Conservation (phyloP, 2,797 vertebrate species). For the Mallotus villosus region DNA sequence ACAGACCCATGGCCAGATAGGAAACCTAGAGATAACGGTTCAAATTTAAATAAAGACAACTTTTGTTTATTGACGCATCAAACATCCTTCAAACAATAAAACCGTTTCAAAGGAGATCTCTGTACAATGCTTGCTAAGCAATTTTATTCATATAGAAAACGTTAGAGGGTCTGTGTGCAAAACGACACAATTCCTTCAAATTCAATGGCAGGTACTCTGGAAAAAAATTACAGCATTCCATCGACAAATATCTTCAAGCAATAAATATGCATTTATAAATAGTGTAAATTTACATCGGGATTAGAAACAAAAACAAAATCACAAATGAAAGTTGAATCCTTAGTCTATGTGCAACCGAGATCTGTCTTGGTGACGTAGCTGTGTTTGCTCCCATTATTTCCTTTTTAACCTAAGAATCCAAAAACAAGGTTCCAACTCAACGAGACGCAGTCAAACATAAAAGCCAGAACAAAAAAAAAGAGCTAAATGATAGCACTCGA, state of each 20-base stretch:
- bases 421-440: constrained; percentile 80
- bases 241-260: constrained; percentile 99
- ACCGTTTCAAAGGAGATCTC: constrained; percentile 93
- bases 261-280: constrained; percentile 99
- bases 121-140: constrained; percentile 95
- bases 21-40: neutral
- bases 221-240: constrained; percentile 98
- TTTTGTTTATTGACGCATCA: constrained; percentile 73
- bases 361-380: constrained; percentile 92
- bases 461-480: constrained; percentile 78
- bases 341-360: constrained; percentile 96
- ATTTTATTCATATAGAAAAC: constrained; percentile 99
- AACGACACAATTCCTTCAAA: constrained; percentile 96
- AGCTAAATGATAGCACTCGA: constrained; percentile 77
- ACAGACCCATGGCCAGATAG: constrained; percentile 14
- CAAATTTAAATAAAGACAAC: constrained; percentile 62
- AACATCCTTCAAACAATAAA: constrained; percentile 92
- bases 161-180: constrained; percentile 91
- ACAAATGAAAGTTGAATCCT: constrained; percentile 95
- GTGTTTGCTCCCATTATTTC: constrained; percentile 74
- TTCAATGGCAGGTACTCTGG: constrained; percentile 94
- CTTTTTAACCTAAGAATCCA: constrained; percentile 76
- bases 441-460: constrained; percentile 75
- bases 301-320: constrained; percentile 82
- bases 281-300: constrained; percentile 99